These are phyloP conservation scores for Pungitius pungitius DNA, from an alignment of 2,113 vertebrate genomes.

Conservation along the genomic window DNA sequence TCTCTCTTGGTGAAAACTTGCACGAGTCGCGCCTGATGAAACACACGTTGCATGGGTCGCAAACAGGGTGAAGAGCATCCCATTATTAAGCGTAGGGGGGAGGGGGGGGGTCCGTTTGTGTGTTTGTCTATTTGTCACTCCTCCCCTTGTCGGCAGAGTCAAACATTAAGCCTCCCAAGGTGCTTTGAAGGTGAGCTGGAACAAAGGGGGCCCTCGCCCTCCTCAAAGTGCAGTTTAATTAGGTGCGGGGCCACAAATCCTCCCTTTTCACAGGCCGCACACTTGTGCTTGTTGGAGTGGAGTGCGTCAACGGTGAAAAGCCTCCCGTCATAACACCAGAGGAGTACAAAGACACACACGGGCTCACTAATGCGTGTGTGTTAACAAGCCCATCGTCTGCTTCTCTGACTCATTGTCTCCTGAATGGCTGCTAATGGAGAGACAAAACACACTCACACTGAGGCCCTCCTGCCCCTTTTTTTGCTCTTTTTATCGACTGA, in stretches of 20 bases:
- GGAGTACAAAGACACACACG: conserved; percentile 71
- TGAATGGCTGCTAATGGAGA: conserved; percentile 76
- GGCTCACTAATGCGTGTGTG: conserved; percentile 72
- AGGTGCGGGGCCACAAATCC: conserved; percentile 76
- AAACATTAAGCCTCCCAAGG: conserved; percentile 59
- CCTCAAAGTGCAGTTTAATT: conserved; percentile 75
- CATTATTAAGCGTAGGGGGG: background rate
- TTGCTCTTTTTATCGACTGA: conserved; percentile 69
- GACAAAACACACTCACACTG: conserved; percentile 64
- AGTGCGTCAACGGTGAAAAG: conserved; percentile 64
- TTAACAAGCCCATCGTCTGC: conserved; percentile 77
- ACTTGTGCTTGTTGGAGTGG: conserved; percentile 71
- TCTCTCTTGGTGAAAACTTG: conserved; percentile 1
- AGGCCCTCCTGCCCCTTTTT: conserved; percentile 50
- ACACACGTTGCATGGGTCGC: too few relatives aligned
- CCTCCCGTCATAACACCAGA: conserved; percentile 70
- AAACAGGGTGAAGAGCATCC: background rate
- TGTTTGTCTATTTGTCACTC: background rate
- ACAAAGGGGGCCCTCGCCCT: conserved; percentile 62
- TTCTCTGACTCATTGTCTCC: conserved; percentile 74
- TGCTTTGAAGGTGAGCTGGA: conserved; percentile 61
- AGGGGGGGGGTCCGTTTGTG: conserved; percentile 20
- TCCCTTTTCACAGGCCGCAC: conserved; percentile 69
- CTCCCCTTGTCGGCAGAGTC: conserved; percentile 42
- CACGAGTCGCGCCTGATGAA: background rate